A percentile compares a stretch with the other conserved stretches of the same genome.
Conservation (phyloP, 1,140 invertebrate genomes). For the Maniola jurtina region DNA sequence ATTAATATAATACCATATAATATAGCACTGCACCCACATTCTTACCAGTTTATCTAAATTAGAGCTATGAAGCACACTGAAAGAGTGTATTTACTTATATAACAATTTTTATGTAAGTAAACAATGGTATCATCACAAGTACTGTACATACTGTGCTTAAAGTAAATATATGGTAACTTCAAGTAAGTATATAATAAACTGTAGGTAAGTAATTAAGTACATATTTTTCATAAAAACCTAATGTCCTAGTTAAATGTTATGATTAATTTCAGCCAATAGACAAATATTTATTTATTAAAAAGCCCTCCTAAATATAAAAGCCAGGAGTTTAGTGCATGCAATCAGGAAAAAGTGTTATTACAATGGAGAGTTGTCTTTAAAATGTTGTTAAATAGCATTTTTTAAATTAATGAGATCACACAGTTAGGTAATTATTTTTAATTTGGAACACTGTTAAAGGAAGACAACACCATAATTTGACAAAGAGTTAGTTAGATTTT, state of each 20-base stretch:
- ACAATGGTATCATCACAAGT: constrained; percentile 6
- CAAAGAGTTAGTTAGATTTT: constrained; percentile 5
- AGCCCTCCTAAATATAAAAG: constrained; percentile 64
- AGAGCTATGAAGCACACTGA: constrained; percentile 42
- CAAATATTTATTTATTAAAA: constrained; percentile 55
- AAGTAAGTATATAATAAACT: constrained; percentile 24
- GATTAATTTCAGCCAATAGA: constrained; percentile 62
- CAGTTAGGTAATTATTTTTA: constrained; percentile 33
- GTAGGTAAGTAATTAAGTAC: constrained; percentile 41
- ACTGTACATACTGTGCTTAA: constrained; percentile 17
- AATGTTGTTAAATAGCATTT: constrained; percentile 35
- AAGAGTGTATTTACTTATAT: constrained; percentile 29
- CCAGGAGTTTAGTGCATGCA: constrained; percentile 68
- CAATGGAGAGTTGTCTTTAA: constrained; percentile 54
- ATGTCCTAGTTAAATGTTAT: constrained; percentile 43
- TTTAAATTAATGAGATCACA: constrained; percentile 14
- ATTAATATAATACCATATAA: constrained; percentile 34
- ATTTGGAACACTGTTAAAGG: constrained; percentile 52
- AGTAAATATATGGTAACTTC: constrained; percentile 38
- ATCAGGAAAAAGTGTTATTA: constrained; percentile 68
- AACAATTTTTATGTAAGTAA: not conserved
- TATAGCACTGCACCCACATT: constrained; percentile 66
- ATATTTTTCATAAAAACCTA: constrained; percentile 46
- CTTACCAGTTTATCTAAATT: constrained; percentile 36
- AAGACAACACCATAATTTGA: constrained; percentile 46